Evolutionary conservation across 2,113 vertebrate species (phyloP), one percentile per base, ranked within the genome.

Genomic region (Callionymus lyra): DNA sequence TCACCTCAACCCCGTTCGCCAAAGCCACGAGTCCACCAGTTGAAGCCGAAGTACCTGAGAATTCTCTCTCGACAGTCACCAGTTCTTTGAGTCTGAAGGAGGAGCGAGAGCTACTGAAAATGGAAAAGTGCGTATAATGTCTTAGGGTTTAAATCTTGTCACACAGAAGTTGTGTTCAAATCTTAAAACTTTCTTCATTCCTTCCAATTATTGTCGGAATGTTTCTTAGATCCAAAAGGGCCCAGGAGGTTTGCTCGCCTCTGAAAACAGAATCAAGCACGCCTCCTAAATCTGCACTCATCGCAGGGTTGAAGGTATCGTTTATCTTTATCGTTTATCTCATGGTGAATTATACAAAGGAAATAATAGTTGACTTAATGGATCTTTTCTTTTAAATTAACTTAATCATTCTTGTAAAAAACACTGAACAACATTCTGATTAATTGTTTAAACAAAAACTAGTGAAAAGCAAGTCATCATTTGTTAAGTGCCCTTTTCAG

Each of bases 21-120:
- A 79, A 84, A 31, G 65, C 77, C 31, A 80, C 84, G 32, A 79
- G 77, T 46, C 73, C 85, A 21, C 72, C 72, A 2, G 3, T 6
- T 5, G 43, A 16, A 6, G 36, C 4, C 8, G 21, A 4, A 10
- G 73, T 51, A 56, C 59, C 44, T 5, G 90, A 91, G 63, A 62
- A 72, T 8, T 67, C 65, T n/a, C 59, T 65, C 16, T 50, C 75
- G 46, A 78, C 77, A 16, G 34, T 12, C 9, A 53, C 50, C 6
- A 78, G 56, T 50, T 54, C 72, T 15, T 44, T 65, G 59, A 89
- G 88, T 71, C 87, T 97, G 59, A 89, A 90, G 61, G 91, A 97
- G 37, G 95, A 98, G 73, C 87, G 95, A 52, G 95, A 94, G 66
- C 88, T 98, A 63, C 85, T 98, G 17, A 91, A 87, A 76, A 92